Conservation (phyloP, 2,113 vertebrate genomes). For the Oryctolagus cuniculus region DNA sequence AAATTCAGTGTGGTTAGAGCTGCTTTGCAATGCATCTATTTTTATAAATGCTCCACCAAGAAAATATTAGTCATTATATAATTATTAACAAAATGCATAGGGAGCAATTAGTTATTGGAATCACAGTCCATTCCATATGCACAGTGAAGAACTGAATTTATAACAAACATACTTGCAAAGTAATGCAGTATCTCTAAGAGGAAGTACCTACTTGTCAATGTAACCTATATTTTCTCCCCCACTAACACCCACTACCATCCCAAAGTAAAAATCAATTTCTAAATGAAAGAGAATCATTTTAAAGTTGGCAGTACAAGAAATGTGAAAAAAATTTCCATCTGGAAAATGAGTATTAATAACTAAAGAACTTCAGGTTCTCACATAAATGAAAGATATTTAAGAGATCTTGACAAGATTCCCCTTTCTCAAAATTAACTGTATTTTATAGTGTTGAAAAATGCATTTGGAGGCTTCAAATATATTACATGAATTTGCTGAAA, state of each 20-base stretch:
- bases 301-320: conserved; percentile 67
- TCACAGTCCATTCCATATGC: not conserved
- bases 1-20: not conserved
- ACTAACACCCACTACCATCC: conserved; percentile 38
- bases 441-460: conserved; percentile 27
- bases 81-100: conserved; percentile 40
- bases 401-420: conserved; percentile 54
- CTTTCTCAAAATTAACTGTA: conserved; percentile 51
- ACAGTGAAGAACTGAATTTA: not conserved
- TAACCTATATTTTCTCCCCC: conserved; percentile 38
- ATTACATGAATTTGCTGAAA: conserved; percentile 41
- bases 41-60: conserved; percentile 1
- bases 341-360: conserved; percentile 81
- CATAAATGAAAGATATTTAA: conserved; percentile 64
- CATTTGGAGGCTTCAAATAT: not conserved
- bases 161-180: not conserved
- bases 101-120: not conserved
- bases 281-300: conserved; percentile 57
- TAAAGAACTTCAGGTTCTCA: conserved; percentile 75
- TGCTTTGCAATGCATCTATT: conserved; percentile 8
- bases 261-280: conserved; percentile 71
- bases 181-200: not conserved
- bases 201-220: not conserved
- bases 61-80: not conserved
- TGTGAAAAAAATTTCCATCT: conserved; percentile 75